These are phyloP conservation scores for Tokudaia tokunoshimensis DNA, from an alignment of 2,797 vertebrate genomes.

Conservation along the genomic window DNA sequence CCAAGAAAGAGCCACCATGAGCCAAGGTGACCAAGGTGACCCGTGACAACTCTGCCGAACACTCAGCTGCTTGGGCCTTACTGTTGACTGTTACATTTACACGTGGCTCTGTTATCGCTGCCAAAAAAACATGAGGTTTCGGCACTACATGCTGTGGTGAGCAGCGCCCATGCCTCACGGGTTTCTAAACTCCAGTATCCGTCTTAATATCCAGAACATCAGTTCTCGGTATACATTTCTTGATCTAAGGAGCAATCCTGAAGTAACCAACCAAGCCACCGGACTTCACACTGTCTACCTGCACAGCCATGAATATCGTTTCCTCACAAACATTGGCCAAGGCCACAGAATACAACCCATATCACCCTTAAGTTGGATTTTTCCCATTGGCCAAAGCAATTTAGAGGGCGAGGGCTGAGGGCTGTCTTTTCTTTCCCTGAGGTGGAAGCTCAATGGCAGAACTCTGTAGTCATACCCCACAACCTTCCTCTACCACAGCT, in stretches of 20 bases:
- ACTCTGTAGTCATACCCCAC: neutral
- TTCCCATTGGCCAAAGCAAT: neutral
- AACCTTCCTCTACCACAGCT: neutral
- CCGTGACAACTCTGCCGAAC: neutral
- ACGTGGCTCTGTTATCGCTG: neutral
- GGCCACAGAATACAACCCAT: neutral
- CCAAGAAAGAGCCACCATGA: neutral
- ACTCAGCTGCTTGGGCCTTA: rapidly evolving
- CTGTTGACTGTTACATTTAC: neutral
- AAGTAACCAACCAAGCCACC: neutral
- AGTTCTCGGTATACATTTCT: neutral
- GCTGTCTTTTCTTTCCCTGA: neutral
- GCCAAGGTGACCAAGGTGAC: neutral
- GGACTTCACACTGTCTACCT: neutral
- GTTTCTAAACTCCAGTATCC: neutral
- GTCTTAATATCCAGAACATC: neutral
- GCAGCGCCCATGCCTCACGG: neutral
- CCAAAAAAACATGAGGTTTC: neutral
- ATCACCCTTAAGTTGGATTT: neutral
- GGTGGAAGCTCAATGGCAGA: neutral
- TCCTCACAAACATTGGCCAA: neutral
- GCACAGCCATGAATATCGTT: neutral
- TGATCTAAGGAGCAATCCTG: neutral
- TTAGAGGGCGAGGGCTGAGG: neutral
- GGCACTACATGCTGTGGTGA: neutral